A percentile compares a stretch with the other conserved stretches of the same genome.
Evolutionary conservation across 2,888 invertebrate species (phyloP).

Genomic region (Thereva unica): DNA sequence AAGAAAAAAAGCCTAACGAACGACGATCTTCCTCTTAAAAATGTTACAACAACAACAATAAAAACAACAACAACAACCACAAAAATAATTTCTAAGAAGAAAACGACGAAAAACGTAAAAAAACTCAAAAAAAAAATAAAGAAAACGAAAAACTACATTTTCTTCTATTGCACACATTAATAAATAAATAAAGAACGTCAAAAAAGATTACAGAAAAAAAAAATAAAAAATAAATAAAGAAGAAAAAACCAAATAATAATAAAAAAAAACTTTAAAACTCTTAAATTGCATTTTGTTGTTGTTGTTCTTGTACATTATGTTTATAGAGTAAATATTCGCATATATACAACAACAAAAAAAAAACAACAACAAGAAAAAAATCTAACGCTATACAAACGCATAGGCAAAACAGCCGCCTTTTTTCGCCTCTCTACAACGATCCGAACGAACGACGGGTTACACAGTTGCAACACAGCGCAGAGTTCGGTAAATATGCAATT

Average conservation of each 20-base stretch:
- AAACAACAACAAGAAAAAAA: neutral
- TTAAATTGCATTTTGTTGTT: conserved; percentile 10
- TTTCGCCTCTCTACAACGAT: no score
- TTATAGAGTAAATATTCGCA: conserved; percentile 14
- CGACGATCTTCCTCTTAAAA: conserved; percentile 30
- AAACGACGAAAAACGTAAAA: no score
- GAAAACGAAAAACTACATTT: no score
- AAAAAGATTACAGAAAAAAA: no score
- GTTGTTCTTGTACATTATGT: conserved; percentile 22
- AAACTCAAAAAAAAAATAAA: no score
- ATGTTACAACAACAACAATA: conserved; percentile 13
- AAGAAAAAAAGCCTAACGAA: neutral
- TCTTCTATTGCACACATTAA: no score
- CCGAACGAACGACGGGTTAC: no score
- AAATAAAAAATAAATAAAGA: no score
- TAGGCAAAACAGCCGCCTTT: neutral
- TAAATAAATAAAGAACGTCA: no score
- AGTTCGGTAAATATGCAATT: conserved; percentile 20
- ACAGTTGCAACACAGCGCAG: neutral
- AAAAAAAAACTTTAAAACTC: no score
- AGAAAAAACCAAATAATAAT: no score
- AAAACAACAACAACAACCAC: no score
- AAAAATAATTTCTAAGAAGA: neutral
- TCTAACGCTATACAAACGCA: conserved; percentile 29
- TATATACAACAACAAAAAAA: neutral